These are phyloP conservation scores for Epinotia brunnichana DNA, from an alignment of 2,888 invertebrate species.

Conservation along the genomic window DNA sequence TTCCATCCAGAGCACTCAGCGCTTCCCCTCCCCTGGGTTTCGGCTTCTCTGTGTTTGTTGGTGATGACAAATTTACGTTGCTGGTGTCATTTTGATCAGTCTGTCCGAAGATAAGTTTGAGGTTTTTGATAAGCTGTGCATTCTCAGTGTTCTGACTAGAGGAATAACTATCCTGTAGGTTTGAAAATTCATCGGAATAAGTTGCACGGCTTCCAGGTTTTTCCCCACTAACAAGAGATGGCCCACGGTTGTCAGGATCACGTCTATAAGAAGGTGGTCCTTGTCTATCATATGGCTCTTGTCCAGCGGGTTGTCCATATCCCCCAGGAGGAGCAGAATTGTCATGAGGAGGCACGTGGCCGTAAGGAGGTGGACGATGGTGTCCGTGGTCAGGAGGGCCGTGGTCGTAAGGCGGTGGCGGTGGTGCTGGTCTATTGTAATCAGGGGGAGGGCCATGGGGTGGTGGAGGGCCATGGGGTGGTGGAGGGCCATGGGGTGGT, in stretches of 20 bases:
- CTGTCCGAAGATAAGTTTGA: conserved; percentile 25
- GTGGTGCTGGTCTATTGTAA: neutral
- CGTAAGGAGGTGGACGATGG: conserved; percentile 28
- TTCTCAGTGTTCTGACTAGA: conserved; percentile 6
- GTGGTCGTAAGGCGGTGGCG: conserved; percentile 28
- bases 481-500: conserved; percentile 32
- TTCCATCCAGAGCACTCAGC: conserved; percentile 10
- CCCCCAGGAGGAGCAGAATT: neutral
- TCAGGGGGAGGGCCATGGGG: neutral
- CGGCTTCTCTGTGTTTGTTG: neutral
- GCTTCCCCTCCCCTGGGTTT: conserved; percentile 6
- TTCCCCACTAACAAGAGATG: neutral
- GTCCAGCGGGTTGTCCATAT: conserved; percentile 12
- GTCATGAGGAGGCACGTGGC: conserved; percentile 16
- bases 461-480: conserved; percentile 15
- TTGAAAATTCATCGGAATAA: conserved; percentile 8
- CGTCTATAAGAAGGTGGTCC: conserved; percentile 15
- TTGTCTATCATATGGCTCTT: conserved; percentile 9
- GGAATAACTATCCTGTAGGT: neutral
- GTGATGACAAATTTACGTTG: neutral
- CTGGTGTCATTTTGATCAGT: neutral
- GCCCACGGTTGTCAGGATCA: neutral
- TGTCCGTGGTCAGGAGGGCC: conserved; percentile 42
- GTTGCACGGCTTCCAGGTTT: neutral
- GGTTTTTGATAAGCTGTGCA: conserved; percentile 30